Conservation (phyloP, 1,140 invertebrate genomes). For the Cydia strobilella region DNA sequence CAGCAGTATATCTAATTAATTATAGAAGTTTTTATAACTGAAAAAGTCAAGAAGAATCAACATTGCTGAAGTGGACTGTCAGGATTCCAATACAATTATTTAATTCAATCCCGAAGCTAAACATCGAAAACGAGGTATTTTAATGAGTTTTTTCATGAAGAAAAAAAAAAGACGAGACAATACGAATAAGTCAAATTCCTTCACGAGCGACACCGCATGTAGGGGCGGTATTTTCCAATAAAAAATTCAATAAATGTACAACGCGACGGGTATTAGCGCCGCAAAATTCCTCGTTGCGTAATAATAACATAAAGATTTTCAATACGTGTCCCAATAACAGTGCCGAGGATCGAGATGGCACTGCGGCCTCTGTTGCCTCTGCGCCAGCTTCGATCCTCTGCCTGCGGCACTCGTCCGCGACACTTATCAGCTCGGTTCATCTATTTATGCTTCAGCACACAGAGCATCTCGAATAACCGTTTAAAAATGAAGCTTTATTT, state of each 20-base stretch:
- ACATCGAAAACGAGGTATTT: slow-evolving; percentile 44
- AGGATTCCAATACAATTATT: slow-evolving; percentile 29
- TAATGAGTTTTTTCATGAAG: slow-evolving; percentile 46
- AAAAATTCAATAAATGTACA: slow-evolving; percentile 67
- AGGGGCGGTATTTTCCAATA: slow-evolving; percentile 66
- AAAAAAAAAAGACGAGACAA: slow-evolving; percentile 37
- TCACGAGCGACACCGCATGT: slow-evolving; percentile 44
- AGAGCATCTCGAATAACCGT: background rate
- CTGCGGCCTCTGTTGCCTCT: slow-evolving; percentile 6
- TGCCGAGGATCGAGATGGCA: slow-evolving; percentile 17
- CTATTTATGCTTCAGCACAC: slow-evolving; percentile 10
- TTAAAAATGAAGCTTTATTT: slow-evolving; percentile 14
- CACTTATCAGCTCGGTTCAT: background rate
- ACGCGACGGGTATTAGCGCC: slow-evolving; percentile 65
- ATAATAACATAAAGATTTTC: slow-evolving; percentile 74
- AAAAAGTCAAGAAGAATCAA: slow-evolving; percentile 9
- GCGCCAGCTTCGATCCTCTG: background rate
- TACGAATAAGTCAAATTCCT: slow-evolving; percentile 52
- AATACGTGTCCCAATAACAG: slow-evolving; percentile 65
- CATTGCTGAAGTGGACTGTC: slow-evolving; percentile 15
- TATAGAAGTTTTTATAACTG: slow-evolving; percentile 16
- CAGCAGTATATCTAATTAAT: too few species aligned
- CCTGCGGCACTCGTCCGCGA: background rate
- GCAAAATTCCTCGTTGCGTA: slow-evolving; percentile 62
- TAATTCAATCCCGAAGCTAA: slow-evolving; percentile 35